Base-by-base conservation (phyloP, 37 sponge, comb jelly and placozoan genomes). In the Aphrocallistes beatrix region DNA sequence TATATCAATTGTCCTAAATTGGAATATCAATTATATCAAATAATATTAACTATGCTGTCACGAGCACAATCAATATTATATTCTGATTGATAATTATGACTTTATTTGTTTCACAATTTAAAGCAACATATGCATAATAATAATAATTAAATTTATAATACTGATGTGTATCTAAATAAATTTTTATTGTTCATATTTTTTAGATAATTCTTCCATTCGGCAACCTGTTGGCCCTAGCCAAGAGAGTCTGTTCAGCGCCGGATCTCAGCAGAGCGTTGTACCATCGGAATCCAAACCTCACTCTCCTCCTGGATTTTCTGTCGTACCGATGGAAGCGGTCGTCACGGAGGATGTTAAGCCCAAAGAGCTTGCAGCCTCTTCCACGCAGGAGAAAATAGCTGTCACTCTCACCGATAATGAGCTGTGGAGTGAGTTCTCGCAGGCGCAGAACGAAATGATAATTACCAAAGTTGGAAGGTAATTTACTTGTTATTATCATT, bases 381-480 rank as follows among this genome's bases (percentile, higher is more conserved):
- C 75, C 75, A 60, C 75, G 10, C 75, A 60, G n/a, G 75, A 60
- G 34, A 60, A 60, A 30, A 30, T 60, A 25, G 75, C 75, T 19
- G 17, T 60, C n/a, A 60, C 32, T 30, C 75, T 60, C 25, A 19
- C n/a, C 1, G 75, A 60, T 13, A 32, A 21, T 13, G 75, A 60
- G 75, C 75, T 60, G 1, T 60, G 75, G 75, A 13, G 34, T 28
- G 75, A 60, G n/a, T 60, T 60, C 75, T 60, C 75, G 10, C 75
- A 60, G 75, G 75, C 75, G 75, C 75, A 60, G 75, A 60, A 60
- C 75, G 75, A 60, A 60, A 60, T 60, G 75, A 60, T 60, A 60
- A 60, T 60, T 60, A 60, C 75, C 10, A 60, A 60, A 60, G 75
- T 60, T 60, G 75, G 75, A 60, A 60, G 75, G 75, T 60, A 60